phyloP scores from a whole-genome alignment of 2,888 invertebrate species.

The Eupeodes luniger region DNA sequence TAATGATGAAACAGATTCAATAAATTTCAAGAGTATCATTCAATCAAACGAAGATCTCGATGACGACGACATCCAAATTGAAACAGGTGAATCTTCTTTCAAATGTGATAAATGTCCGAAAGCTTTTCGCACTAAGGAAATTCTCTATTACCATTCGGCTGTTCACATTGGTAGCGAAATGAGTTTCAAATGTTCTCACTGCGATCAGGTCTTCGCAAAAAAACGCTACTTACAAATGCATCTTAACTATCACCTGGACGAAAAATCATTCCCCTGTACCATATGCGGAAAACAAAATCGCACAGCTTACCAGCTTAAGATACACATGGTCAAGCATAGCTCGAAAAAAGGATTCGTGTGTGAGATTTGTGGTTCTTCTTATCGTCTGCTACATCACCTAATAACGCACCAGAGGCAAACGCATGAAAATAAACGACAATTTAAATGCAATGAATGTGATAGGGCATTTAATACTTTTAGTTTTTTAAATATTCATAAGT shows the following conservation, averaged over 20 bases:
- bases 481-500: constrained; percentile 80
- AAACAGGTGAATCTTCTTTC: constrained; percentile 29
- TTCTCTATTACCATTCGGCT: constrained; percentile 47
- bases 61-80: constrained; percentile 5
- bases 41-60: constrained; percentile 19
- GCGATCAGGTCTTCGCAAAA: constrained; percentile 44
- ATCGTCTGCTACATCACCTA: constrained; percentile 55
- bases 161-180: constrained; percentile 26
- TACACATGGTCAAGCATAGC: constrained; percentile 57
- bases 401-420: constrained; percentile 52
- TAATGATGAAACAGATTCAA: background rate
- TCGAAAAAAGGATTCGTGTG: constrained; percentile 50
- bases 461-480: constrained; percentile 80
- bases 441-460: constrained; percentile 78
- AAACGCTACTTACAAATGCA: constrained; percentile 64
- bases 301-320: constrained; percentile 55
- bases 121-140: constrained; percentile 52
- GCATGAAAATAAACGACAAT: constrained; percentile 81
- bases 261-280: constrained; percentile 35
- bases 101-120: constrained; percentile 61
- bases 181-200: constrained; percentile 42
- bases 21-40: too few species aligned
- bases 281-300: constrained; percentile 54
- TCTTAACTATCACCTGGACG: constrained; percentile 44
- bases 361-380: constrained; percentile 58